Evolutionary conservation across 2,888 invertebrate species (phyloP).

Genomic region (Oscheius sp.): DNA sequence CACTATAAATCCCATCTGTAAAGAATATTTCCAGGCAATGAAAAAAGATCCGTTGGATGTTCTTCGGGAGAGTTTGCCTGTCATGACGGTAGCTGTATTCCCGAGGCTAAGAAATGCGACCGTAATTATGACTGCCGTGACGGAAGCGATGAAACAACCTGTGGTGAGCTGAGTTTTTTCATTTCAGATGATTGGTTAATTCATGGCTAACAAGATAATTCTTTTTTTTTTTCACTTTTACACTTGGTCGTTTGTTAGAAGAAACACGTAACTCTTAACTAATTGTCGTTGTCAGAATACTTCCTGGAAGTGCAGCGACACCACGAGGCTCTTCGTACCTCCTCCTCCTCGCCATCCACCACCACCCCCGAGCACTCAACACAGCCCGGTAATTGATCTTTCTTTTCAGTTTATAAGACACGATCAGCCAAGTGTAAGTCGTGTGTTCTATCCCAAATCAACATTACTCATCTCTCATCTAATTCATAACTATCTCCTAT

Average conservation of each 20-base stretch:
- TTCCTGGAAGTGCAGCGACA: constrained; percentile 53
- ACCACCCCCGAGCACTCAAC: constrained; percentile 27
- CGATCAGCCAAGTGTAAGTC: constrained; percentile 28
- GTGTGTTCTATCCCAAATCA: not conserved
- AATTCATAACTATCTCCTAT: too few relatives aligned
- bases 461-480: not conserved
- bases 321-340: constrained; percentile 33
- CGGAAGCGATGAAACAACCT: constrained; percentile 61
- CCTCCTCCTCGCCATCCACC: constrained; percentile 19
- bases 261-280: not conserved
- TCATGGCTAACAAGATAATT: not conserved
- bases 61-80: constrained; percentile 46
- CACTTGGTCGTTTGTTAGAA: too few relatives aligned
- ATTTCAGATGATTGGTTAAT: not conserved
- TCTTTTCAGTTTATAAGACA: constrained; percentile 17
- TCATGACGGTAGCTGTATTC: constrained; percentile 81
- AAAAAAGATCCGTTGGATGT: constrained; percentile 57
- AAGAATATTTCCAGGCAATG: constrained; percentile 24
- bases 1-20: not conserved
- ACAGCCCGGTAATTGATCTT: constrained; percentile 15
- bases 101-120: constrained; percentile 82
- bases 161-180: constrained; percentile 49
- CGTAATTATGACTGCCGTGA: constrained; percentile 72
- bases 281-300: constrained; percentile 50
- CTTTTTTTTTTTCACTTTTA: not conserved